These are phyloP conservation scores for Otus scops DNA, from an alignment of 2,797 vertebrate genomes.

Conservation along the genomic window DNA sequence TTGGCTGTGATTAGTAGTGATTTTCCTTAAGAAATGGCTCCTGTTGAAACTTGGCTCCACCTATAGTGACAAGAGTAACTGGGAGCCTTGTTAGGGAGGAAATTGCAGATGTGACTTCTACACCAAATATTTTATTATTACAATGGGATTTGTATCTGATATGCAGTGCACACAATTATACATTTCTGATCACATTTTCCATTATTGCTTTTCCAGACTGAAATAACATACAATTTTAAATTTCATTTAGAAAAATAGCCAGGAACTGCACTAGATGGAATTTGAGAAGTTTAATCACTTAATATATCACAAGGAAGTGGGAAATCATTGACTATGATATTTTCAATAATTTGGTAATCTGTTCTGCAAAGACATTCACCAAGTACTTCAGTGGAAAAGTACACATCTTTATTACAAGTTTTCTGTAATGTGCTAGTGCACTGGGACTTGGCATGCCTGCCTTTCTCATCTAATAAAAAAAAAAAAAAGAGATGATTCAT, in stretches of 20 bases:
- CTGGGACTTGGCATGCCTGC: constrained; percentile 6
- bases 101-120: neutral
- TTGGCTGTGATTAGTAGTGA: neutral
- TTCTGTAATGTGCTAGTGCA: neutral
- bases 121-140: neutral
- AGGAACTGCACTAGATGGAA: neutral
- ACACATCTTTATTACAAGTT: neutral
- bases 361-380: neutral
- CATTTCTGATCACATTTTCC: neutral
- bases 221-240: neutral
- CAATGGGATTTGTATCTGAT: neutral
- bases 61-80: neutral
- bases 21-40: neutral
- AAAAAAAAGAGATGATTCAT: constrained; percentile 30
- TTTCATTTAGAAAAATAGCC: neutral
- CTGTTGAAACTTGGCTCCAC: neutral
- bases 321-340: neutral
- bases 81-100: neutral
- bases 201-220: neutral
- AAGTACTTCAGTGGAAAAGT: constrained; percentile 6
- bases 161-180: neutral
- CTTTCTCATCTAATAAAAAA: constrained; percentile 34
- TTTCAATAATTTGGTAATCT: neutral
- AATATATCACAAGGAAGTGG: neutral
- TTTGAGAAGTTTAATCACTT: neutral